Base-by-base conservation (phyloP, 2,797 vertebrate genomes). In the Mormyrus proboscirostris region DNA sequence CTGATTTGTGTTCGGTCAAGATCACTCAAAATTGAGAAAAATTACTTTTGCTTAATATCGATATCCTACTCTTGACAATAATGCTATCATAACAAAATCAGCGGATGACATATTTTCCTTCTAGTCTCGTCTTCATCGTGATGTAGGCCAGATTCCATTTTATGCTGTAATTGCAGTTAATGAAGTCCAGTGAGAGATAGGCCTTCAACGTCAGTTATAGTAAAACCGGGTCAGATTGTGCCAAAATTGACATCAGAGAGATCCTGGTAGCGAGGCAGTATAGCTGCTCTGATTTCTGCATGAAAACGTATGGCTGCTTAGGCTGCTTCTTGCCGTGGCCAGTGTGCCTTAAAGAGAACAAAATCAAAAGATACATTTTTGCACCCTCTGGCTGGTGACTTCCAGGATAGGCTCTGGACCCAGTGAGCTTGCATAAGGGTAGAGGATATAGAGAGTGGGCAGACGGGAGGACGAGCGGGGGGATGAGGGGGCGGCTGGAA, bases 181-280 rank as follows among this genome's bases (percentile, higher is more conserved):
- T 76, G 73, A 76, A 76, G 79, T 84, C 79, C 44, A 47, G 79
- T 91, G 41, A 82, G 90, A 90, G 76, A 84, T 51, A 57, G 79
- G 89, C 87, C 90, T 86, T 88, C 88, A 90, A 76, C 89, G 41
- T 88, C 82, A 83, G 59, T 69, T 84, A 76, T 76, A 89, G 88
- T 94, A 92, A 93, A 93, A 90, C 90, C 93, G 92, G 33, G 73
- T 41, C 33, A 76, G 33, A 76, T 41, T 69, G 25, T 38, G n/a
- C 87, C 65, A 44, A 25, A 41, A 41, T 44, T 73, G 38, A 65
- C 41, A 82, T 82, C 41, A 82, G 33, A 82, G 41, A 82, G 41
- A 79, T 49, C 12, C n/a, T n/a, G 38, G 41, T 19, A 50, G 19
- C 10, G n/a, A n/a, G 41, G n/a, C 44, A 84, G 44, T 25, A 22